A percentile compares a stretch with the other conserved stretches of the same genome.
These are phyloP conservation scores for Drosophila auraria DNA, from an alignment of 1,140 invertebrate species.

Conservation along the genomic window DNA sequence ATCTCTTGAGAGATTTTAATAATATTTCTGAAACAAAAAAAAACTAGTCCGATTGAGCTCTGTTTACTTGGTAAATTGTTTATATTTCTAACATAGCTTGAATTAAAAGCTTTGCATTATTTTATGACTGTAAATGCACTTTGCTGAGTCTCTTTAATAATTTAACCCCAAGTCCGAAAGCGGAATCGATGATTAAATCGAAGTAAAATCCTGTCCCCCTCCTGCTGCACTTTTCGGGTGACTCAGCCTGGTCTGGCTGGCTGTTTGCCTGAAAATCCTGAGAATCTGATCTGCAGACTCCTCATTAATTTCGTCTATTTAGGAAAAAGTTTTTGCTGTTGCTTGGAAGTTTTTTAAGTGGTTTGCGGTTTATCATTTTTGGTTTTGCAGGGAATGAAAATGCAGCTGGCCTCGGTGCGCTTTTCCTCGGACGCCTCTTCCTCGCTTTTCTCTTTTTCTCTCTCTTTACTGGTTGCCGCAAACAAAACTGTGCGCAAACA, in stretches of 20 bases:
- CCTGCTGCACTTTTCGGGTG: neutral
- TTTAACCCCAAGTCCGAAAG: constrained; percentile 14
- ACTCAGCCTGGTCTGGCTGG: constrained; percentile 1
- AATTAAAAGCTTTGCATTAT: neutral
- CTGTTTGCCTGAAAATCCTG: neutral
- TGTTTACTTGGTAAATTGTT: neutral
- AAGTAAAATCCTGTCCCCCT: neutral
- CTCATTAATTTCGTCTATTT: constrained; percentile 81
- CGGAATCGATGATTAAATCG: constrained; percentile 25
- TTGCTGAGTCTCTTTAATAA: neutral
- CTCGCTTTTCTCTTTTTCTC: neutral
- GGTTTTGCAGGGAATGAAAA: constrained; percentile 54
- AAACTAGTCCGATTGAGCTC: neutral
- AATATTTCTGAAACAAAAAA: neutral
- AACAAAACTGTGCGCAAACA: constrained; percentile 79
- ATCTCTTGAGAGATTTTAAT: neutral
- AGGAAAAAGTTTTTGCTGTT: constrained; percentile 60
- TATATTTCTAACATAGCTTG: too few species aligned
- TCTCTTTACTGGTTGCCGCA: constrained; percentile 31
- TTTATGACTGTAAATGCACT: neutral
- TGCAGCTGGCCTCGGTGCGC: constrained; percentile 55
- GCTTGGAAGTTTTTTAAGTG: constrained; percentile 74
- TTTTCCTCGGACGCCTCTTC: neutral
- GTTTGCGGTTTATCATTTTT: constrained; percentile 74
- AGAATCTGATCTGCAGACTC: constrained; percentile 29